Evolutionary conservation across 2,888 invertebrate genomes (phyloP), one percentile per base, ranked within the genome.

Genomic region (Aspidiotus destructor): DNA sequence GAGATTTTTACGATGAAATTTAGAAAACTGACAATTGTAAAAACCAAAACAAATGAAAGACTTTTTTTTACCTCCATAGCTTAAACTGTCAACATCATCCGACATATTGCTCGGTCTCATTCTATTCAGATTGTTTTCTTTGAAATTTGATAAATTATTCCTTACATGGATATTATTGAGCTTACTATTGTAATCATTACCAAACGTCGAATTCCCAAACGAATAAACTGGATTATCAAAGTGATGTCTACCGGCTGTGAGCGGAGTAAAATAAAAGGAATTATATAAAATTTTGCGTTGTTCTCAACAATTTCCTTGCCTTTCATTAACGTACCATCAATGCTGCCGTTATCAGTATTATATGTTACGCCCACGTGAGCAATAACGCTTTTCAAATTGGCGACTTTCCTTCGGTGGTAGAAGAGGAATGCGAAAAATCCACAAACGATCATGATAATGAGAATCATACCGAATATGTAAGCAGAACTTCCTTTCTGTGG

Each of bases 221-320:
- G 89, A 87, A 78, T 93, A 93, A 7, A 91, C 91, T 0, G 93
- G 93, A 81, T 93, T 93, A 79, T 93, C 93, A 77, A 93, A 93
- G 78, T 93, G 92, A 77, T 88, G 88, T 75, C 86, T 86, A 76
- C 89, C 89, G 87, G 75, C 75, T 60, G 28, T 28, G 28, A 52
- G 52, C 52, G 5, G 52, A 52, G 11, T 3, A 52, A n/a, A 52
- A 52, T 52, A n/a, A 5, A 52, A 52, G 5, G 28, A 5, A 28
- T 28, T 28, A 28, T 28, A 28, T 28, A 28, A 28, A 28, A 28
- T 28, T n/a, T n/a, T 28, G 28, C 5, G 28, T 5, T 28, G 5
- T 28, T 3, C 2, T 28, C 57, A 57, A 57, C 2, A 15, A 57
- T 16, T 16, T 52, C 52, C 13, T 17, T 28, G 28, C 28, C 28